A percentile compares a stretch with the other conserved stretches of the same genome.
Conservation (phyloP, 2,113 vertebrate species). For the Thinocorus orbignyianus region DNA sequence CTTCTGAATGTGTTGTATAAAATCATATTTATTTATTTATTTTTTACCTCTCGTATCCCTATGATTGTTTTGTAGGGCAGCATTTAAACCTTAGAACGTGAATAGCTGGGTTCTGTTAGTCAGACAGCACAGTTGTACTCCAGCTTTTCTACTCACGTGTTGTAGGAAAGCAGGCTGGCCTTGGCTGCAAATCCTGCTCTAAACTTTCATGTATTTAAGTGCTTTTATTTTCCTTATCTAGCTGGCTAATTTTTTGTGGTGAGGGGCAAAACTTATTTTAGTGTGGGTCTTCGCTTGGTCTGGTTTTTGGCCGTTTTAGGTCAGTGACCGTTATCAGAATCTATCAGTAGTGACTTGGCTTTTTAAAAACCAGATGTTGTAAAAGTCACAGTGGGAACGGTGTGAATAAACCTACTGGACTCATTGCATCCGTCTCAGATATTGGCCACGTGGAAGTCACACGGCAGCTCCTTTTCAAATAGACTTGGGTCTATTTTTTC, state of each 20-base stretch:
- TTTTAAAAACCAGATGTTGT: background rate
- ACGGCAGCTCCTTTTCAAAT: background rate
- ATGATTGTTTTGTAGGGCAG: background rate
- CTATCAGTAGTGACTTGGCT: background rate
- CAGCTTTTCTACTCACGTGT: background rate
- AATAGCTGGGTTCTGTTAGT: background rate
- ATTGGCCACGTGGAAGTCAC: background rate
- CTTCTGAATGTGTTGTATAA: background rate
- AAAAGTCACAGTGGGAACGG: background rate
- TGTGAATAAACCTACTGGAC: background rate
- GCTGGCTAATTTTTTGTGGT: background rate
- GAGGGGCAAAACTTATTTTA: background rate
- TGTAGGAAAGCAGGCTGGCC: background rate
- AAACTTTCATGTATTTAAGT: background rate
- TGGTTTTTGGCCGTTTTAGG: background rate
- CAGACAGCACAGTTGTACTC: background rate
- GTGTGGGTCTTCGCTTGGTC: background rate
- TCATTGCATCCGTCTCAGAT: background rate
- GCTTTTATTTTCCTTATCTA: background rate
- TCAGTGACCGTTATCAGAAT: background rate
- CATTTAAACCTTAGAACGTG: background rate
- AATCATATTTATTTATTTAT: background rate
- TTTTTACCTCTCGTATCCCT: fast-evolving
- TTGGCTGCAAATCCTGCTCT: background rate
- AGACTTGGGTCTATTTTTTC: background rate